Evolutionary conservation across 2,797 vertebrate genomes (phyloP), one percentile per base, ranked within the genome.

Genomic region (Yasuhikotakia modesta): DNA sequence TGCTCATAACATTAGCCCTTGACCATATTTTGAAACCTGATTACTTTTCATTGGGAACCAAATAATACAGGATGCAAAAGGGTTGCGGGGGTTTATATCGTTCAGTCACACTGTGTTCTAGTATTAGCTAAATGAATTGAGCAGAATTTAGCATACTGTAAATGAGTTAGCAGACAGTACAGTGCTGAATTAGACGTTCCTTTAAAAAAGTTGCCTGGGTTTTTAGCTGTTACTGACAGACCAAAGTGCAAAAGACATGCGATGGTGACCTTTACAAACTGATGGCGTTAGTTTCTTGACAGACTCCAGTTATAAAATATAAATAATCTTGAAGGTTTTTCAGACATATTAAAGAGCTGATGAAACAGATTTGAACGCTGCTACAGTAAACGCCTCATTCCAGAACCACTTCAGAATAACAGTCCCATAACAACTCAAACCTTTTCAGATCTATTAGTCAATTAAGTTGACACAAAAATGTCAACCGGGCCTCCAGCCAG

Each of bases 1-100:
- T 70, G 67, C 55, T 88, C 90, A 86, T 91, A 88, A 85, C 85
- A 84, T 92, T 83, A 94, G 93, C 93, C 93, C 93, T 94, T 90
- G 86, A 90, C 87, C 85, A 87, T 87, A 85, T 87, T 81, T 70
- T 82, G 70, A 80, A 86, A 90, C 86, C 86, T 86, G 90, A 87
- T 91, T 72, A 68, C 80, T 82, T 81, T 60, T 64, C 35, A 43
- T 67, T 45, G 60, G 68, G 85, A 84, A 24, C 82, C 84, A 83
- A 78, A 87, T 85, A 79, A 82, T 79, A 82, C 52, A 80, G 87
- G 86, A 81, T 27, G 71, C 61, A 58, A 46, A 64, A 58, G 22
- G 24, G 22, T 27, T 14, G 35, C 4, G 13, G 35, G 50, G 35
- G 60, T 21, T n/a, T 39, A 39, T 3, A 27, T 58, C 22, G 14